Conservation (phyloP, 2,113 vertebrate genomes). For the Cariama cristata region DNA sequence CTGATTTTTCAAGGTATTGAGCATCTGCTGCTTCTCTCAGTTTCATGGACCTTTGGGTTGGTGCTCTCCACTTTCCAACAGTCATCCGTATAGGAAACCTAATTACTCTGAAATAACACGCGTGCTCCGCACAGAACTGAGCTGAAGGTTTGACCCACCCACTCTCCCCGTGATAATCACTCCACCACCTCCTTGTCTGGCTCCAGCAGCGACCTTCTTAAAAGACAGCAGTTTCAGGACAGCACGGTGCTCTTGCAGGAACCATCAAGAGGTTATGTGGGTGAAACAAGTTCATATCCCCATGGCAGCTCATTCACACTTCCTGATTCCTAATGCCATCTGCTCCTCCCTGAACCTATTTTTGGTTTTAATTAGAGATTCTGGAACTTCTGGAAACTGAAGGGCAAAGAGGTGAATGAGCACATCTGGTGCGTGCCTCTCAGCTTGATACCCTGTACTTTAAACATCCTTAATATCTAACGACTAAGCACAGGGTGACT, state of each 20-base stretch:
- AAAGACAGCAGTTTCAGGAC: not conserved
- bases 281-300: not conserved
- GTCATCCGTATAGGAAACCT: not conserved
- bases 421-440: not conserved
- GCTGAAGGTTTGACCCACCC: not conserved
- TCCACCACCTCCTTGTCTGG: not conserved
- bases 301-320: not conserved
- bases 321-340: not conserved
- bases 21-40: not conserved
- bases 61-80: not conserved
- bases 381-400: not conserved
- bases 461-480: not conserved
- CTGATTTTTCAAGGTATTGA: not conserved
- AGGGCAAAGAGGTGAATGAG: not conserved
- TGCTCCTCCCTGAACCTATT: not conserved
- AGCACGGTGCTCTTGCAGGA: not conserved
- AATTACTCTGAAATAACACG: not conserved
- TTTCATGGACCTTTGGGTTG: not conserved
- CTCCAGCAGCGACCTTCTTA: not conserved
- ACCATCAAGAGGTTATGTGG: not conserved
- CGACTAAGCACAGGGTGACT: not conserved
- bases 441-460: not conserved
- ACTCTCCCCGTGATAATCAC: not conserved
- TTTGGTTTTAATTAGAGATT: slow-evolving; percentile 2
- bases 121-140: not conserved